Evolutionary conservation across 2,797 vertebrate genomes (phyloP).

Genomic region (Dryobates pubescens): DNA sequence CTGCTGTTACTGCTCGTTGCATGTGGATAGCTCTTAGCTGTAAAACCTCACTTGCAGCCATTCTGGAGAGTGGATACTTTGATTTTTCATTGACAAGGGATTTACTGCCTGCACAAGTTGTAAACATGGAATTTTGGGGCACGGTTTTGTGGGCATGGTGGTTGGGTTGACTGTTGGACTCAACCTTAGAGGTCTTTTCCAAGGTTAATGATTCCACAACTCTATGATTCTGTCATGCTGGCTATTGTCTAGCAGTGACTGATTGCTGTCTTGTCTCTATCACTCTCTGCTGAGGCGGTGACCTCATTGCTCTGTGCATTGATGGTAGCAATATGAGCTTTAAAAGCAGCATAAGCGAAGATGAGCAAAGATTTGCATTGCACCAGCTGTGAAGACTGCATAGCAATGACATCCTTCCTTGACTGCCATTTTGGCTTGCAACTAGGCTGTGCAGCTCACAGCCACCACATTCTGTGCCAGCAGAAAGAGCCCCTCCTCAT

Average conservation of each 20-base stretch:
- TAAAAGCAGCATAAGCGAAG: not conserved
- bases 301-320: not conserved
- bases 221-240: not conserved
- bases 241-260: not conserved
- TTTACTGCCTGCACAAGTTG: not conserved
- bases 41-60: not conserved
- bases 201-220: too few species aligned
- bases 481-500: fast-evolving
- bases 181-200: too few species aligned
- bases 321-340: not conserved
- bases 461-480: not conserved
- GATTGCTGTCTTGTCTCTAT: not conserved
- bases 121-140: too few species aligned
- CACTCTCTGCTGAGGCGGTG: not conserved
- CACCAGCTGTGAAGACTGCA: not conserved
- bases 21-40: not conserved
- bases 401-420: not conserved
- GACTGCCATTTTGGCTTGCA: not conserved
- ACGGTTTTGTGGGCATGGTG: too few species aligned
- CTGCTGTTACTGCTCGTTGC: not conserved
- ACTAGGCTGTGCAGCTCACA: not conserved
- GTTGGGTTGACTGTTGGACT: too few species aligned
- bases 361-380: not conserved
- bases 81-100: not conserved
- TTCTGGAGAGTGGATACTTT: not conserved